Evolutionary conservation across 1,140 invertebrate genomes (phyloP).

Genomic region (Vanessa tameamea): DNA sequence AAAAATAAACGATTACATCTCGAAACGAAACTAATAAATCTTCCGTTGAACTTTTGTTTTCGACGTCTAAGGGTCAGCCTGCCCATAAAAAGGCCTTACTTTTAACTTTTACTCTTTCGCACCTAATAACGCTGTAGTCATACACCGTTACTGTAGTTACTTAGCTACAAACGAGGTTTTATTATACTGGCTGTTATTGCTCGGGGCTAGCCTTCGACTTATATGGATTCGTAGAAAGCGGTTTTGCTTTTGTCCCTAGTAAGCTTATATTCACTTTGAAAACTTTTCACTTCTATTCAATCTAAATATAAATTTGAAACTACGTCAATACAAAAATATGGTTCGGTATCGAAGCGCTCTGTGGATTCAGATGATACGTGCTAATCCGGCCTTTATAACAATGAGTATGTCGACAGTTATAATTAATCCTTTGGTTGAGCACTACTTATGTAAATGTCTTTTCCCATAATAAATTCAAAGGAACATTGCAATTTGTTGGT

Average conservation of each 20-base stretch:
- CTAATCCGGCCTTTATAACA: no score
- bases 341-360: no score
- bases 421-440: no score
- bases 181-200: neutral
- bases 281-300: neutral
- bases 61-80: conserved; percentile 47
- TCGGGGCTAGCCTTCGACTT: neutral
- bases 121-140: conserved; percentile 18
- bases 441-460: no score
- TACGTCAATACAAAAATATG: neutral
- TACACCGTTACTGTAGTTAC: neutral
- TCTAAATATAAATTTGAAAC: no score
- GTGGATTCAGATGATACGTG: no score
- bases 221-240: neutral
- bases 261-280: neutral
- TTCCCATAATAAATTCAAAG: no score
- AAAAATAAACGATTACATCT: conserved; percentile 43
- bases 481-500: no score
- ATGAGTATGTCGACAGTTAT: no score
- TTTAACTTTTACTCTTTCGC: conserved; percentile 19
- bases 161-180: conserved; percentile 7
- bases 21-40: conserved; percentile 55
- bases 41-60: conserved; percentile 52
- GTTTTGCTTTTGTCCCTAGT: neutral
- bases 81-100: conserved; percentile 49